Evolutionary conservation across 2,888 invertebrate species (phyloP).

Genomic region (Morpho deidamia): DNA sequence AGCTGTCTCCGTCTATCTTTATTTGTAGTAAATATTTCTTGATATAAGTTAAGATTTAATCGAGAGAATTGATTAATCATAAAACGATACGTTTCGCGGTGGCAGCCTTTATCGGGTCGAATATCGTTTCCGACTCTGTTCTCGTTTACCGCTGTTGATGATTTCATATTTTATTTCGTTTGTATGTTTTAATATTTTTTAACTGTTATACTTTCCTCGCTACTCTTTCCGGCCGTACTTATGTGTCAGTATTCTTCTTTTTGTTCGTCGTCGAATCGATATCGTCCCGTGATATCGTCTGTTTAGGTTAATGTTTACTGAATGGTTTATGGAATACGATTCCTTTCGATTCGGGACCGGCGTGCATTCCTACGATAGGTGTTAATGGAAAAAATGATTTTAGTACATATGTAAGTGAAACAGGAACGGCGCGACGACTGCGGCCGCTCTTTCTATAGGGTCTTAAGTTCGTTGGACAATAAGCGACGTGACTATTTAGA

Average conservation of each 20-base stretch:
- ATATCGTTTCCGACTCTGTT: constrained; percentile 3
- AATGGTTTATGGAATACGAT: constrained; percentile 5
- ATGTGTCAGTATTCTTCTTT: constrained; percentile 40
- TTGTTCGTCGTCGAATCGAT: constrained; percentile 43
- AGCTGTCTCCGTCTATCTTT: constrained; percentile 7
- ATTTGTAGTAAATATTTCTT: constrained; percentile 3
- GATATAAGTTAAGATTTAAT: neutral
- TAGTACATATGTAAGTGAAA: constrained; percentile 54
- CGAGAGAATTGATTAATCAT: neutral
- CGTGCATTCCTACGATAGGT: constrained; percentile 37
- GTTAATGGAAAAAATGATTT: constrained; percentile 39
- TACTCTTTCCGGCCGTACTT: constrained; percentile 43
- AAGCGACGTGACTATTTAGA: constrained; percentile 66
- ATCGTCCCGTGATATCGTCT: constrained; percentile 41
- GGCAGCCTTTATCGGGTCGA: too few species aligned
- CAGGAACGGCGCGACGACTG: constrained; percentile 43
- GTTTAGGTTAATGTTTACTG: constrained; percentile 19
- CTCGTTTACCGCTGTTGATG: constrained; percentile 27
- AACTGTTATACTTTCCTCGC: constrained; percentile 31
- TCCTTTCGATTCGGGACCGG: neutral
- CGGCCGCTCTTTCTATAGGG: constrained; percentile 33
- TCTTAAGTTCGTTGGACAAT: constrained; percentile 71
- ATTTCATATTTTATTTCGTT: constrained; percentile 27
- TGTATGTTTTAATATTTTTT: constrained; percentile 29
- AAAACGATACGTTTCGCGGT: too few species aligned